Percentiles rank a stretch among this genome's conserved stretches.
These are phyloP conservation scores for Diadromus collaris DNA, from an alignment of 2,888 invertebrate genomes.

Conservation along the genomic window DNA sequence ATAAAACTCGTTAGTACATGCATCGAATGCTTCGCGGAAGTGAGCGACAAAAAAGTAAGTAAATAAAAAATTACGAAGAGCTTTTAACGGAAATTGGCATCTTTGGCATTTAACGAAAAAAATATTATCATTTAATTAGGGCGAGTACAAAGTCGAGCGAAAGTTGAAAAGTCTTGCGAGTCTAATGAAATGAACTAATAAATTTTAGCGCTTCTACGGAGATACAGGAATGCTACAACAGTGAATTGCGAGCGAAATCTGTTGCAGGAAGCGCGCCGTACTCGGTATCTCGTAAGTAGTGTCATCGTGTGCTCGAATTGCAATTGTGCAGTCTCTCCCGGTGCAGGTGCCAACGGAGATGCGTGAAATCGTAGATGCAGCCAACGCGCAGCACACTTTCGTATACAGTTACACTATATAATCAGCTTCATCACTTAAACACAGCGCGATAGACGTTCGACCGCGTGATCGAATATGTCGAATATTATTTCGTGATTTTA, in stretches of 20 bases:
- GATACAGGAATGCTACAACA: not conserved
- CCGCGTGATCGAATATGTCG: not conserved
- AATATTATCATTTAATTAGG: not conserved
- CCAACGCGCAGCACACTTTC: not conserved
- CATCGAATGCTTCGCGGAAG: not conserved
- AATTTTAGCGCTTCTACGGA: constrained; percentile 26
- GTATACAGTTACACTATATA: not conserved
- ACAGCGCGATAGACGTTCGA: not conserved
- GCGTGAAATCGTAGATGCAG: not conserved
- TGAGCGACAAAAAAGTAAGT: not conserved
- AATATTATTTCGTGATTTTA: constrained; percentile 4
- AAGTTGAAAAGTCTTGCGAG: constrained; percentile 19
- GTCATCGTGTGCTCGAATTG: constrained; percentile 29
- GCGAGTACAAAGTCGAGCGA: no score
- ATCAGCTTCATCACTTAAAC: not conserved
- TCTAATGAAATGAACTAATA: constrained; percentile 47
- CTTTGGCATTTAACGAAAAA: not conserved
- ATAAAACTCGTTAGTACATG: not conserved
- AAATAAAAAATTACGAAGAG: not conserved
- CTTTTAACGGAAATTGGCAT: no score
- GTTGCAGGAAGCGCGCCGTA: constrained; percentile 46
- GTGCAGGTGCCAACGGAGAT: constrained; percentile 8
- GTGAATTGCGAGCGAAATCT: constrained; percentile 33
- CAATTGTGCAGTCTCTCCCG: constrained; percentile 13
- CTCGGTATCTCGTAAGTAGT: constrained; percentile 27